phyloP scores from a whole-genome alignment of 2,797 vertebrate genomes.

The Mormyrops boulengeri region DNA sequence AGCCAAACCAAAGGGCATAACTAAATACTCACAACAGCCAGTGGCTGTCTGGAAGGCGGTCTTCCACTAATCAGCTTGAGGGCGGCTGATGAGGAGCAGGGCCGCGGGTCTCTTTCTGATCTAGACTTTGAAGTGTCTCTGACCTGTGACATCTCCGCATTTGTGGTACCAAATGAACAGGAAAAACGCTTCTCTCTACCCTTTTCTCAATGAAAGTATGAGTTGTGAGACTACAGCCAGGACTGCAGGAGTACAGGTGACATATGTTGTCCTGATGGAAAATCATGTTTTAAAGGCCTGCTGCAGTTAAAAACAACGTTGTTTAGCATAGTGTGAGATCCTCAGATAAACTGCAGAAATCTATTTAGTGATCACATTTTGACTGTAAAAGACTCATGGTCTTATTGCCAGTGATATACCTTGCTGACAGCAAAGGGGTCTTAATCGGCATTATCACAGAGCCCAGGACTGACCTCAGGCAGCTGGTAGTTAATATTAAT shows the following conservation, averaged over 20 bases:
- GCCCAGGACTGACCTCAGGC: constrained; percentile 45
- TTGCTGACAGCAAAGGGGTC: constrained; percentile 16
- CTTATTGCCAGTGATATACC: not conserved
- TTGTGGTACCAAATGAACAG: not conserved
- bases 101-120: not conserved
- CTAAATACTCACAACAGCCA: not conserved
- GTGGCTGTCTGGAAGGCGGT: not conserved
- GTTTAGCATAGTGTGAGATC: not conserved
- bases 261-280: not conserved
- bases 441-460: constrained; percentile 19
- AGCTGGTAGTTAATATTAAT: not conserved
- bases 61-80: not conserved
- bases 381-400: not conserved
- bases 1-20: not conserved
- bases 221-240: not conserved
- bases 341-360: not conserved
- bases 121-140: not conserved
- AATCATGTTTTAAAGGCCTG: not conserved
- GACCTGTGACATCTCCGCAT: not conserved
- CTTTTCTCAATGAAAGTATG: not conserved
- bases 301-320: not conserved
- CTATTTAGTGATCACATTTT: not conserved
- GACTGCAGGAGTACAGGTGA: not conserved
- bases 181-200: not conserved
- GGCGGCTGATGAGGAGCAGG: not conserved